phyloP scores from a whole-genome alignment of 2,888 invertebrate species.

The Lordiphosa fenestrarum region DNA sequence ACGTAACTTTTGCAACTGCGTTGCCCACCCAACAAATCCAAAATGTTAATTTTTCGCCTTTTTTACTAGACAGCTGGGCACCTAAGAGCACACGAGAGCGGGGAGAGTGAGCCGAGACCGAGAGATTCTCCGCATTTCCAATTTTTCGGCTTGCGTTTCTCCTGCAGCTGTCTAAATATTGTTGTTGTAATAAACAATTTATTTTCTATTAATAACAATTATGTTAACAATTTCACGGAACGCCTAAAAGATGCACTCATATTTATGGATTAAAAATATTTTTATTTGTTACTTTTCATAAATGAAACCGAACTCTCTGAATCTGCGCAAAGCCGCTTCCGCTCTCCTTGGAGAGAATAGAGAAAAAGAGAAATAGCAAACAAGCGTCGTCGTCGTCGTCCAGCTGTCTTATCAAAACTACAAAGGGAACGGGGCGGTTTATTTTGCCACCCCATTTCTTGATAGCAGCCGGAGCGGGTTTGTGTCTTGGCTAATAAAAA shows the following conservation, averaged over 20 bases:
- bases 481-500: not conserved
- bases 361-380: conserved; percentile 4
- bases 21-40: conserved; percentile 41
- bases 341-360: conserved; percentile 1
- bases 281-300: not conserved
- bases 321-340: conserved; percentile 3
- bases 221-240: not conserved
- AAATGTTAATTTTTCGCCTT: conserved; percentile 46
- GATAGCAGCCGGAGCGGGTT: conserved; percentile 17
- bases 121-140: too few relatives aligned
- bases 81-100: conserved; percentile 27
- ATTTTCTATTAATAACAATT: not conserved
- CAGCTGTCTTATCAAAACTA: conserved; percentile 60
- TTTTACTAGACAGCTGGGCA: conserved; percentile 31
- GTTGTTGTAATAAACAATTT: not conserved
- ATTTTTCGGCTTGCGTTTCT: too few relatives aligned
- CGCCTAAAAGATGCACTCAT: not conserved
- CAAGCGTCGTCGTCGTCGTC: conserved; percentile 28
- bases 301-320: not conserved
- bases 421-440: conserved; percentile 50
- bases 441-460: conserved; percentile 44
- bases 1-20: conserved; percentile 70
- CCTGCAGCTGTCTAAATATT: not conserved
- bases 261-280: not conserved
- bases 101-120: not conserved